Base-by-base conservation (phyloP, 1,140 invertebrate species). In the Idris sp. region DNA sequence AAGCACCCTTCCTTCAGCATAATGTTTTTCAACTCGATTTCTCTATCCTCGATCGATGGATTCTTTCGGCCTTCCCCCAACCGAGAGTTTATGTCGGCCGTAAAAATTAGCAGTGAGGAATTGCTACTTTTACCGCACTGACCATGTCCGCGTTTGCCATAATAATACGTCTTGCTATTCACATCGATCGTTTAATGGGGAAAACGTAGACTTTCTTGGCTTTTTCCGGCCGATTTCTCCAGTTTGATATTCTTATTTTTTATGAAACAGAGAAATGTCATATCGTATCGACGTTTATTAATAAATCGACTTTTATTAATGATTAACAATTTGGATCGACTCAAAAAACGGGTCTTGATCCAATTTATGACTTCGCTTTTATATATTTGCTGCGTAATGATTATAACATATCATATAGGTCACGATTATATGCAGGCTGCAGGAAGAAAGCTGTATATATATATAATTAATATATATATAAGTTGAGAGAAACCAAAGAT, bases 121-220 rank as follows among this genome's bases (percentile, higher is more conserved):
- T 71, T 71, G 65, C 65, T 76, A 67, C 73, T 76, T 76, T 76
- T 76, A 71, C 73, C 65, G n/a, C n/a, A 76, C 30, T 59, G 49
- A 33, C 54, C 69, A 62, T 51, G 62, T 74, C 71, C 64, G 65
- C 40, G 73, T 59, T 51, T 40, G 44, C 54, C 53, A 53, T 76
- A 76, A 76, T 76, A 65, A 76, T 71, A 76, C 65, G 64, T 51
- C 59, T 75, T 43, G 53, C 22, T 62, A 65, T 69, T 59, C 51
- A 18, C 73, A 59, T 64, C 41, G 51, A 65, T 76, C 61, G 65
- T 72, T 76, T 65, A 62, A 67, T 61, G 54, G 54, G 56, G 46
- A 78, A 78, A 77, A 68, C 49, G 46, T 73, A 38, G 22, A 72
- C 72, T 64, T 74, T 74, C 71, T 64, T 68, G 44, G 30, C 56